Evolutionary conservation across 2,113 vertebrate species (phyloP).

Genomic region (Apistogramma diplotaenia): DNA sequence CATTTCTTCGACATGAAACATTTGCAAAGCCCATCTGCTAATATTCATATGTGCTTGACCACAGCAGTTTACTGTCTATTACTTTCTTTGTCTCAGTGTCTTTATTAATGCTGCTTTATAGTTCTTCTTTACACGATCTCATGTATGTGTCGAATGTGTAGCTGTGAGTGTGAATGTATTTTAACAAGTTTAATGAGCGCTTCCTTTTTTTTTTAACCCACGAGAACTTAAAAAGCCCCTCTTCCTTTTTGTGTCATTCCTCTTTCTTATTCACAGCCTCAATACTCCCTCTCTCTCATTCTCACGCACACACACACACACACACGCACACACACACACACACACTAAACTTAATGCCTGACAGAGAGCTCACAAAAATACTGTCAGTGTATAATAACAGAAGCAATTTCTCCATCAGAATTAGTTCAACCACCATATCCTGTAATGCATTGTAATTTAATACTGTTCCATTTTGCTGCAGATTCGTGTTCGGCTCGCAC

Average conservation of each 20-base stretch:
- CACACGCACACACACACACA: background rate
- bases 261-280: background rate
- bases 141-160: background rate
- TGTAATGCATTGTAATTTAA: constrained; percentile 61
- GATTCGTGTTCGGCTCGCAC: constrained; percentile 1
- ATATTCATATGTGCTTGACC: background rate
- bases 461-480: constrained; percentile 45
- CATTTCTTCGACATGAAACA: background rate
- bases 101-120: background rate
- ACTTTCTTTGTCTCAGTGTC: background rate
- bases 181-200: background rate
- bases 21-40: background rate
- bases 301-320: no score
- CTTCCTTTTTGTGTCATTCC: background rate
- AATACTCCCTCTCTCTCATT: background rate
- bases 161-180: background rate
- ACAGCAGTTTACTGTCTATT: background rate
- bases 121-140: background rate
- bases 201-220: background rate
- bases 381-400: constrained; percentile 43
- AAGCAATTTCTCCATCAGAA: constrained; percentile 53
- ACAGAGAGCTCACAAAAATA: constrained; percentile 19
- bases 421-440: constrained; percentile 56
- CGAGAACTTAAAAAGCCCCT: background rate
- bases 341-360: background rate